Conservation (phyloP, 2,113 vertebrate genomes). For the Ailuropoda melanoleuca region DNA sequence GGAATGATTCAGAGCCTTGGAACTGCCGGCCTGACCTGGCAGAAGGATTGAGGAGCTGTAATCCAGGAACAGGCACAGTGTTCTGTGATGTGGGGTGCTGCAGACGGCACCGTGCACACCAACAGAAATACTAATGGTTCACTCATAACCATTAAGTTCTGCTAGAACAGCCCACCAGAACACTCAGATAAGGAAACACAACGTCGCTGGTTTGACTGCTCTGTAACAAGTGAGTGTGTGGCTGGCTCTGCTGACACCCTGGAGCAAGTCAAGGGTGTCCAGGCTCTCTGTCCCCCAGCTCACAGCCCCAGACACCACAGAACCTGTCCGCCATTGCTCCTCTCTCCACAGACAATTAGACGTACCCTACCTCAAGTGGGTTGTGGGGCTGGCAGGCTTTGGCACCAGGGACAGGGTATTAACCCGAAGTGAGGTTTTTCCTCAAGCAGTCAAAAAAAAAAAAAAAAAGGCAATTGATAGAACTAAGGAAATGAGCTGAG, state of each 20-base stretch:
- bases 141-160: neutral
- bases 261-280: neutral
- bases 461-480: constrained; percentile 8
- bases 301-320: neutral
- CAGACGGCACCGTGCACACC: neutral
- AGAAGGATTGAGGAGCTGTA: neutral
- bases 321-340: neutral
- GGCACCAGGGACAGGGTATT: neutral
- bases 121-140: neutral
- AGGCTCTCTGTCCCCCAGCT: neutral
- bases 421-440: constrained; percentile 32
- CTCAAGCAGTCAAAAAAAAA: neutral
- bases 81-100: neutral
- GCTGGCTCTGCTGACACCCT: neutral
- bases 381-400: neutral
- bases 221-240: neutral
- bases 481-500: constrained; percentile 61
- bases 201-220: neutral
- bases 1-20: neutral
- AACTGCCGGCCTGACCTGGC: neutral
- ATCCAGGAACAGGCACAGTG: neutral
- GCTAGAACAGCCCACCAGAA: neutral
- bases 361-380: neutral
- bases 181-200: neutral
- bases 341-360: neutral